A percentile compares a stretch with the other conserved stretches of the same genome.
Evolutionary conservation across 2,113 vertebrate species (phyloP).

Genomic region (Nothocercus julius): DNA sequence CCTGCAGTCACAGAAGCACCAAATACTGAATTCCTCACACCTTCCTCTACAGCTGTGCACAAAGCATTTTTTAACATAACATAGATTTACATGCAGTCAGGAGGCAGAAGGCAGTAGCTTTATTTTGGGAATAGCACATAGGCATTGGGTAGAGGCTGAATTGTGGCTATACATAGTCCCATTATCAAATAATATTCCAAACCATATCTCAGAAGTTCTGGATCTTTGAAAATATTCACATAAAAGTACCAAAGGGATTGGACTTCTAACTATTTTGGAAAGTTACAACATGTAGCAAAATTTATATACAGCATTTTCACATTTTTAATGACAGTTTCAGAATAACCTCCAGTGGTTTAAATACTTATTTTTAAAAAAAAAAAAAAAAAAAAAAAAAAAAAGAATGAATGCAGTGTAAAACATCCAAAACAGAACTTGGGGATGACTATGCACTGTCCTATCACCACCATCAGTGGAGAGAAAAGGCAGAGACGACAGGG

Average conservation of each 20-base stretch:
- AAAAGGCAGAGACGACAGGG: neutral
- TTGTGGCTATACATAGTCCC: neutral
- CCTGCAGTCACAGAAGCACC: neutral
- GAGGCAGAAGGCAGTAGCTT: constrained; percentile 63
- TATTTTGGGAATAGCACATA: constrained; percentile 56
- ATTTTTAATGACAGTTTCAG: neutral
- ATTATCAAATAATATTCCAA: constrained; percentile 17
- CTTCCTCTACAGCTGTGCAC: neutral
- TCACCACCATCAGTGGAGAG: rapidly evolving
- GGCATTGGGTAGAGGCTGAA: constrained; percentile 1
- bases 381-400: neutral
- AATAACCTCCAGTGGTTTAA: neutral
- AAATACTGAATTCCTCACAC: neutral
- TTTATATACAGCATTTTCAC: constrained; percentile 55
- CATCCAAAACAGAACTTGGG: neutral
- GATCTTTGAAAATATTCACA: constrained; percentile 53
- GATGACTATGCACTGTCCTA: neutral
- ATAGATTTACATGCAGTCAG: neutral
- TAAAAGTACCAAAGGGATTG: constrained; percentile 50
- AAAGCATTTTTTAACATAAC: neutral
- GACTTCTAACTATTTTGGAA: neutral
- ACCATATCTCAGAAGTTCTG: neutral
- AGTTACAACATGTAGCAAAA: constrained; percentile 41
- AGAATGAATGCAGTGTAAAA: neutral
- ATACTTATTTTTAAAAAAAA: neutral